Base-by-base conservation (phyloP, 2,113 vertebrate species). In the Poecile atricapillus region DNA sequence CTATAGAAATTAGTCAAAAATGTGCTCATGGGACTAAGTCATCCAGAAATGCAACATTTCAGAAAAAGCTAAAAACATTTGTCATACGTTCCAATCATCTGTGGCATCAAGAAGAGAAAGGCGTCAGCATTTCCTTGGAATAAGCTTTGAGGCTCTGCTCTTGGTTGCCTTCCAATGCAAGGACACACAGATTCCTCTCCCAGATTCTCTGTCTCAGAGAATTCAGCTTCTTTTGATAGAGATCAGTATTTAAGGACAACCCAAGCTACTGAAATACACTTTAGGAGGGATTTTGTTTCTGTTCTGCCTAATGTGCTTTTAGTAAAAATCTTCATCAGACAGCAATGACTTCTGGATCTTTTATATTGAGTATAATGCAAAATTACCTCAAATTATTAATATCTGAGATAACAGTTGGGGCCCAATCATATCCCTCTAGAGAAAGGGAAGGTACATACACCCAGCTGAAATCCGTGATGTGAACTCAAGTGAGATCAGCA, bases 1-100 rank as follows among this genome's bases (percentile, higher is more conserved):
- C 28, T 58, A 1, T 64, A 35, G 27, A 67, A 79, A 85, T 39
- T 1, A 49, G 30, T 78, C 3, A 52, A 69, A 81, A 63, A 49
- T 13, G 7, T 52, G 21, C 11, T n/a, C 50, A 53, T 30, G 18
- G 11, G 16, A 31, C 62, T 35, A 83, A 64, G 12, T 41, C 4
- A 73, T 28, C 71, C 44, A 28, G 63, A 70, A 89, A 69, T 44
- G 13, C 7, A 89, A 41, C 24, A 31, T 5, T 52, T 4, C 7
- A 69, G 25, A 59, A 92, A 13, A 7, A 65, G 12, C 65, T 44
- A 39, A 68, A 88, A 91, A 65, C 11, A 15, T 4, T 37, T 78
- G 16, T 49, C 0, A 0, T 47, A 3, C 33, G 5, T 39, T 83
- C 22, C 35, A 68, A 1, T 83, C 1, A 0, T 6, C 16, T 41